These are phyloP conservation scores for Cryptocheilus praepositus DNA, from an alignment of 2,888 invertebrate genomes.

Conservation along the genomic window DNA sequence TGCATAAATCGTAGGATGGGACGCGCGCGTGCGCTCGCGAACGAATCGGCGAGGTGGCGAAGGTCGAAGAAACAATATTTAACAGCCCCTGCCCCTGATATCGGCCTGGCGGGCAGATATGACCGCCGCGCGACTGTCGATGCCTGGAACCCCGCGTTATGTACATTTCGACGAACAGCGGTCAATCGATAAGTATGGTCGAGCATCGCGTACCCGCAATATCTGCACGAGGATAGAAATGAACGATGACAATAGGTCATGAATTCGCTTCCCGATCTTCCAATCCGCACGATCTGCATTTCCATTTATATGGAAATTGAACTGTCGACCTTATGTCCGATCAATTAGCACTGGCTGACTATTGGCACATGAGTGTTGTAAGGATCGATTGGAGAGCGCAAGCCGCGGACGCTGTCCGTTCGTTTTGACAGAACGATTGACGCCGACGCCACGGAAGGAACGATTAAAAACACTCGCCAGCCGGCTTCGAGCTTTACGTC, in stretches of 20 bases:
- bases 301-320: slow-evolving; percentile 56
- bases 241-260: slow-evolving; percentile 42
- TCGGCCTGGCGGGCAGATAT: too few species aligned
- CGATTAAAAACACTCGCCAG: too few species aligned
- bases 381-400: background rate
- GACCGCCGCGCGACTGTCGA: background rate
- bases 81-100: too few species aligned
- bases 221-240: slow-evolving; percentile 34
- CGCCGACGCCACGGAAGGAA: background rate
- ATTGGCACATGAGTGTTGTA: slow-evolving; percentile 3
- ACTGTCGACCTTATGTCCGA: slow-evolving; percentile 53
- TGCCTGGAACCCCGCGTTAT: slow-evolving; percentile 12
- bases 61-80: too few species aligned
- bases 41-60: background rate
- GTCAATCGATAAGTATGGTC: slow-evolving; percentile 26
- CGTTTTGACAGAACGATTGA: too few species aligned
- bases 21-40: background rate
- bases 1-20: too few species aligned
- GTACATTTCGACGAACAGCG: slow-evolving; percentile 23
- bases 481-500: background rate
- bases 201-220: slow-evolving; percentile 10
- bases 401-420: too few species aligned
- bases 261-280: slow-evolving; percentile 42
- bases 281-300: slow-evolving; percentile 51
- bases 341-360: slow-evolving; percentile 47